Percentiles rank a stretch among this genome's conserved stretches.
These are phyloP conservation scores for Brachionus asplanchnoidis DNA, from an alignment of 1,140 invertebrate genomes.

Conservation along the genomic window DNA sequence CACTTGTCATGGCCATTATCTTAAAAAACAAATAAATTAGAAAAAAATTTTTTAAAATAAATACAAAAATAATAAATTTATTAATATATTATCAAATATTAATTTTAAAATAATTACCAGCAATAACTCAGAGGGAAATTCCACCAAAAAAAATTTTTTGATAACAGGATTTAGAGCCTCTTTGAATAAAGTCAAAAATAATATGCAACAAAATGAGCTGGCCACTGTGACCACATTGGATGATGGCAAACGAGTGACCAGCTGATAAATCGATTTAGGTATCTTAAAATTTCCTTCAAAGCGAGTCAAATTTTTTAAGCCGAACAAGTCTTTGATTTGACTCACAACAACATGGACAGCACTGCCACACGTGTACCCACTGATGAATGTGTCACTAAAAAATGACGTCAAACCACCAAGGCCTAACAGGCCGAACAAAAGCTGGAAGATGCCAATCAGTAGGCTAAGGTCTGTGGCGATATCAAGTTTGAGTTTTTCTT, in stretches of 20 bases:
- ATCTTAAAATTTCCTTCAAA: constrained; percentile 39
- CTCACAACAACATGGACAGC: constrained; percentile 26
- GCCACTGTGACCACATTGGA: not conserved
- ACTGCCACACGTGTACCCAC: constrained; percentile 42
- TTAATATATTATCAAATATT: too few species aligned
- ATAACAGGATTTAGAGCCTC: not conserved
- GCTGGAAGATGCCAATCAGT: constrained; percentile 31
- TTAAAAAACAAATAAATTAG: not conserved
- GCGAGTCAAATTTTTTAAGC: not conserved
- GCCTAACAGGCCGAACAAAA: constrained; percentile 40
- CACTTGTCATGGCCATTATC: not conserved
- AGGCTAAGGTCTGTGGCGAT: constrained; percentile 15
- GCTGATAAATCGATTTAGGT: not conserved
- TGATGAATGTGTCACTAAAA: constrained; percentile 42
- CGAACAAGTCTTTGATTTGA: constrained; percentile 42
- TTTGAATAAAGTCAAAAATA: constrained; percentile 19
- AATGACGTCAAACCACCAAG: constrained; percentile 39
- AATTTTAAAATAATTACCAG: not conserved
- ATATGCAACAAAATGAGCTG: not conserved
- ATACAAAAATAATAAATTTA: too few species aligned
- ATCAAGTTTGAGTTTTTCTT: constrained; percentile 29
- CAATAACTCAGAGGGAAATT: constrained; percentile 1
- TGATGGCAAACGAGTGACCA: not conserved
- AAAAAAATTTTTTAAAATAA: too few species aligned
- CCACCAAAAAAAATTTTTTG: not conserved